These are phyloP conservation scores for Hemiscyllium ocellatum DNA, from an alignment of 2,113 vertebrate genomes.

Conservation along the genomic window DNA sequence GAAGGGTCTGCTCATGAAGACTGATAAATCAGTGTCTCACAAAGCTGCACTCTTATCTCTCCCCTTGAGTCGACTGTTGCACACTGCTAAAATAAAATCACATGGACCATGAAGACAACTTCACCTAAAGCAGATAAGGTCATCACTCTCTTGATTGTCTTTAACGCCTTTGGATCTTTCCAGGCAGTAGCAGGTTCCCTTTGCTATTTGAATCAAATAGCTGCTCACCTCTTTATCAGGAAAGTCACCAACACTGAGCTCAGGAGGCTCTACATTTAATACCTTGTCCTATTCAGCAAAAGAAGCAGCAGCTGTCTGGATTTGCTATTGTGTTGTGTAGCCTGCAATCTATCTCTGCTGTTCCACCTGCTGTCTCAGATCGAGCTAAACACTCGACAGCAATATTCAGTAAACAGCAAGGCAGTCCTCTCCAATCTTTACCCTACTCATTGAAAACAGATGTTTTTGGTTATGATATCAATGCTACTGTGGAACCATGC, in stretches of 20 bases:
- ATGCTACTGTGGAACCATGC: too few species aligned
- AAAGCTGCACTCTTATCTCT: not conserved
- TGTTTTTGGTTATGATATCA: too few species aligned
- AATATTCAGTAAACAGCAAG: too few species aligned
- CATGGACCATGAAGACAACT: not conserved
- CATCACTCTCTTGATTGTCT: not conserved
- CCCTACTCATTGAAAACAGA: too few species aligned
- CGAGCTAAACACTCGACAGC: too few species aligned
- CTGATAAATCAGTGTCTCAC: not conserved
- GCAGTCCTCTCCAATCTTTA: too few species aligned
- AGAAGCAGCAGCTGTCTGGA: too few species aligned
- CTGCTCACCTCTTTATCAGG: not conserved
- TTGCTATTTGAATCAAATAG: not conserved
- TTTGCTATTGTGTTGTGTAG: too few species aligned
- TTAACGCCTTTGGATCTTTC: not conserved
- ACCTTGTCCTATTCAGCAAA: too few species aligned
- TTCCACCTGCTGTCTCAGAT: too few species aligned
- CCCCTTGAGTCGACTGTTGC: not conserved
- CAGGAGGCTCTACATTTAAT: not conserved
- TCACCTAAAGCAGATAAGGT: not conserved
- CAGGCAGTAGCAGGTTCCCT: not conserved
- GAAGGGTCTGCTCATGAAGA: not conserved
- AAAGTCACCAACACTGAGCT: not conserved
- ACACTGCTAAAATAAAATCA: not conserved
- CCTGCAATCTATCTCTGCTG: too few species aligned